These are phyloP conservation scores for Eueides isabella DNA, from an alignment of 1,140 invertebrate genomes.

Conservation along the genomic window DNA sequence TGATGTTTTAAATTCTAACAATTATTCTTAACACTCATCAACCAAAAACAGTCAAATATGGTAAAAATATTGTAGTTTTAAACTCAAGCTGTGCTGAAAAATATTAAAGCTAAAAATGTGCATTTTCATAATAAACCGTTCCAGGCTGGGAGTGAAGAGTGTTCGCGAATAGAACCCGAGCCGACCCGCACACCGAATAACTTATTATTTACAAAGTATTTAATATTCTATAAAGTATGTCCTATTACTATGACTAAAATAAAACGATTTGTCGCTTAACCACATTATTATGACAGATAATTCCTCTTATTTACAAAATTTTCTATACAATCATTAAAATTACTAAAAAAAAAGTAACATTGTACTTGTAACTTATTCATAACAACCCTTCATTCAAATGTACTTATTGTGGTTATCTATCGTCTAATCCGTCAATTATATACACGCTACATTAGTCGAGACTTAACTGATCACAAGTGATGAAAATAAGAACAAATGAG, in stretches of 20 bases:
- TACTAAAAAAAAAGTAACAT: constrained; percentile 78
- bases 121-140: constrained; percentile 65
- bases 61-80: constrained; percentile 46
- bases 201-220: constrained; percentile 71
- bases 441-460: constrained; percentile 75
- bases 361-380: constrained; percentile 72
- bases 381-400: constrained; percentile 72
- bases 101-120: constrained; percentile 78
- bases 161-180: constrained; percentile 31
- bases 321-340: constrained; percentile 77
- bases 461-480: constrained; percentile 76
- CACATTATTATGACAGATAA: constrained; percentile 80
- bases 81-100: constrained; percentile 68
- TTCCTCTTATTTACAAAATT: constrained; percentile 80
- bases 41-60: constrained; percentile 44
- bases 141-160: constrained; percentile 46
- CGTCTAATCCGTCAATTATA: constrained; percentile 61
- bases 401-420: constrained; percentile 61
- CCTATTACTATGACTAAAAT: constrained; percentile 78
- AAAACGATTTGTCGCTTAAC: constrained; percentile 80
- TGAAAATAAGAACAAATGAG: constrained; percentile 72
- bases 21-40: constrained; percentile 41
- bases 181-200: constrained; percentile 59
- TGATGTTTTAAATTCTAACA: constrained; percentile 46
- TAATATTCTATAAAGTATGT: constrained; percentile 71